These are phyloP conservation scores for Dendrolimus kikuchii DNA, from an alignment of 1,140 invertebrate species.

Conservation along the genomic window DNA sequence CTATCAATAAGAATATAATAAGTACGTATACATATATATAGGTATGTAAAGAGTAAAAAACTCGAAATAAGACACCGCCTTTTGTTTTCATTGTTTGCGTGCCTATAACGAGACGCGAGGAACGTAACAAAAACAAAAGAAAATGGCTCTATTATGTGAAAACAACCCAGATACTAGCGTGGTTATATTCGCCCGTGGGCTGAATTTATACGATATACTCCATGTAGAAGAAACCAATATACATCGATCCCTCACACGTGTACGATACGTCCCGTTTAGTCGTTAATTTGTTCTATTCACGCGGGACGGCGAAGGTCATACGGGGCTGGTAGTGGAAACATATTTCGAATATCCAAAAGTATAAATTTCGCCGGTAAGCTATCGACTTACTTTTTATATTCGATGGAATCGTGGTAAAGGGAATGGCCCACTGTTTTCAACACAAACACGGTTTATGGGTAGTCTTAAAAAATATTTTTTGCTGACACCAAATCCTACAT, in stretches of 20 bases:
- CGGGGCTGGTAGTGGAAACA: conserved; percentile 31
- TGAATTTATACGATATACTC: conserved; percentile 68
- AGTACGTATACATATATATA: too few species aligned
- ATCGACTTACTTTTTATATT: conserved; percentile 72
- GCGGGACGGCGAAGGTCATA: conserved; percentile 18
- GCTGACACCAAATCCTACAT: too few species aligned
- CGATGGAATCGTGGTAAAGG: conserved; percentile 49
- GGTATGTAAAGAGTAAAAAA: conserved; percentile 35
- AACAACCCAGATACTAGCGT: conserved; percentile 62
- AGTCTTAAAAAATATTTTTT: conserved; percentile 6
- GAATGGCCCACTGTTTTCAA: conserved; percentile 64
- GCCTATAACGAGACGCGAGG: conserved; percentile 53
- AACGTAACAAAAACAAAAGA: conserved; percentile 68
- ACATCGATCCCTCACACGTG: conserved; percentile 25
- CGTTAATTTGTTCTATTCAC: background rate
- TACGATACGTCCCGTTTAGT: conserved; percentile 5
- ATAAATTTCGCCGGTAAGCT: conserved; percentile 69
- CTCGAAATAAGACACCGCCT: conserved; percentile 56
- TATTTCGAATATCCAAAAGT: conserved; percentile 70
- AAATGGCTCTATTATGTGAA: conserved; percentile 71
- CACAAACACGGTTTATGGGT: conserved; percentile 52
- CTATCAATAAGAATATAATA: too few species aligned
- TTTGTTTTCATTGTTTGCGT: conserved; percentile 64
- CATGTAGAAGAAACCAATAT: conserved; percentile 34
- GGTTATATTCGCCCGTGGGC: conserved; percentile 66